Percentiles rank a stretch among this genome's conserved stretches.
These are phyloP conservation scores for Semicossyphus pulcher DNA, from an alignment of 2,113 vertebrate species.

Conservation along the genomic window DNA sequence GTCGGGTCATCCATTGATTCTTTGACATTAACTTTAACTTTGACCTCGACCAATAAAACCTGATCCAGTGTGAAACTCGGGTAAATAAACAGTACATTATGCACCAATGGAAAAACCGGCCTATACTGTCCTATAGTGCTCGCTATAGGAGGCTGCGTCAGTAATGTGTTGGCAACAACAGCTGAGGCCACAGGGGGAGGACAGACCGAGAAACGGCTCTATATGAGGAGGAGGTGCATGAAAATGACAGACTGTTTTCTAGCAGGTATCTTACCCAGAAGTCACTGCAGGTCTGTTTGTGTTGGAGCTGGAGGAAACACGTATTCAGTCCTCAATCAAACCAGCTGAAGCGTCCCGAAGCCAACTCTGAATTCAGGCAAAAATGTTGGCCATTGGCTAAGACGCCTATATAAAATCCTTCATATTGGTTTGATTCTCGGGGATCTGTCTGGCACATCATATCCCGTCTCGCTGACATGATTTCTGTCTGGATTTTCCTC, in stretches of 20 bases:
- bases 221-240: no score
- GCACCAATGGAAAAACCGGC: background rate
- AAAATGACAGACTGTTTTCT: background rate
- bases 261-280: no score
- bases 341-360: background rate
- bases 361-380: background rate
- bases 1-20: slow-evolving; percentile 1
- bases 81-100: slow-evolving; percentile 22
- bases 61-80: slow-evolving; percentile 37
- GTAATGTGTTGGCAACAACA: slow-evolving; percentile 8
- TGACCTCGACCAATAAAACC: slow-evolving; percentile 26
- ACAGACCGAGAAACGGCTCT: background rate
- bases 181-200: slow-evolving; percentile 40
- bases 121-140: background rate
- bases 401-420: background rate
- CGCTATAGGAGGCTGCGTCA: slow-evolving; percentile 13
- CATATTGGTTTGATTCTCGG: background rate
- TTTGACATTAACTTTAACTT: slow-evolving; percentile 3
- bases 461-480: background rate
- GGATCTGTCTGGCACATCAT: background rate
- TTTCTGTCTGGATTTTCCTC: no score
- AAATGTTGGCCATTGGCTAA: background rate
- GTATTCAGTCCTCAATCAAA: no score
- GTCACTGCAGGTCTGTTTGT: background rate
- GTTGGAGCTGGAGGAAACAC: background rate